These are phyloP conservation scores for Cichlasoma orientale DNA, from an alignment of 2,797 vertebrate genomes.

Conservation along the genomic window DNA sequence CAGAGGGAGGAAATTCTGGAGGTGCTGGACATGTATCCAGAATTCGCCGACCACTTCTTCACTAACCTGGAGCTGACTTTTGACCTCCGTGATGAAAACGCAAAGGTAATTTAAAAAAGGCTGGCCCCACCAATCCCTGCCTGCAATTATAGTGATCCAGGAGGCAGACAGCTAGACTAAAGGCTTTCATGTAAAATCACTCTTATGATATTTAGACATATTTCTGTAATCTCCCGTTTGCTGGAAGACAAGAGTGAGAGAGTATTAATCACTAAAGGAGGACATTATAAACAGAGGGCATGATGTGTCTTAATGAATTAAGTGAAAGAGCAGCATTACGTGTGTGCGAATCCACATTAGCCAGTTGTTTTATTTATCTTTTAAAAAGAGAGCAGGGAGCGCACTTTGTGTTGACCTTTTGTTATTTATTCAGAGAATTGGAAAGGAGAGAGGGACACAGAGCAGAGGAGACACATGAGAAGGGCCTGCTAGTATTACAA, in stretches of 20 bases:
- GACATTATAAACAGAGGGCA: conserved; percentile 12
- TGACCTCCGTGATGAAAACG: conserved; percentile 90
- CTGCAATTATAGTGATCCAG: neutral
- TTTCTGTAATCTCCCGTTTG: conserved; percentile 21
- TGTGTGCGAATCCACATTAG: conserved; percentile 5
- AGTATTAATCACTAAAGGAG: conserved; percentile 8
- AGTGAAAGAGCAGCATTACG: conserved; percentile 15
- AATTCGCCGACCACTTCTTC: conserved; percentile 95
- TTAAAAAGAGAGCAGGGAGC: neutral
- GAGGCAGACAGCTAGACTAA: neutral
- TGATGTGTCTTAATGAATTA: conserved; percentile 28
- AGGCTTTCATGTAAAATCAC: conserved; percentile 6
- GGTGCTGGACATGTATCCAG: conserved; percentile 98
- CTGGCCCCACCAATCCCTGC: neutral
- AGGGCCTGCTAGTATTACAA: conserved; percentile 16
- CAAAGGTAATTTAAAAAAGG: conserved; percentile 79
- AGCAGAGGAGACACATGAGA: conserved; percentile 27
- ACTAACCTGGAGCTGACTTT: conserved; percentile 97
- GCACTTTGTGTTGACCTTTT: conserved; percentile 15
- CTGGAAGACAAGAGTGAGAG: conserved; percentile 13
- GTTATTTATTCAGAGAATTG: conserved; percentile 42
- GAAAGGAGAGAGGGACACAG: conserved; percentile 16
- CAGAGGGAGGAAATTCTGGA: conserved; percentile 94
- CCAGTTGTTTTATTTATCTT: conserved; percentile 30
- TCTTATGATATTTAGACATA: conserved; percentile 10